Conservation (phyloP, 2,797 vertebrate genomes). For the Coranthus polyacanthus region DNA sequence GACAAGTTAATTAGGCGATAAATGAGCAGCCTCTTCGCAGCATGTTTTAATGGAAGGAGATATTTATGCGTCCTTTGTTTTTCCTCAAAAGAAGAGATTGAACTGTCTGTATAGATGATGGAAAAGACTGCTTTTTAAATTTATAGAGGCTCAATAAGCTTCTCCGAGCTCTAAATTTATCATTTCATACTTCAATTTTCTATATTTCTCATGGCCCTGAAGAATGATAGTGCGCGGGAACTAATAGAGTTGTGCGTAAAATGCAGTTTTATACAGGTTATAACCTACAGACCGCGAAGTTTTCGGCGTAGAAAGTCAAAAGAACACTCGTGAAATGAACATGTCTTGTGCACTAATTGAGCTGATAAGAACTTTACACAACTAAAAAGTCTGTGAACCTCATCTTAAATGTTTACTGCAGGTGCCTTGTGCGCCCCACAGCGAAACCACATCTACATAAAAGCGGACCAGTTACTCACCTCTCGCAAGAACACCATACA, state of each 20-base stretch:
- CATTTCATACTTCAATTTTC: too few species aligned
- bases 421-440: not conserved
- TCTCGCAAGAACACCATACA: slow-evolving; percentile 79
- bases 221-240: not conserved
- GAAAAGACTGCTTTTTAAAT: not conserved
- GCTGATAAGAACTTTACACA: not conserved
- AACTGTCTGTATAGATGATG: not conserved
- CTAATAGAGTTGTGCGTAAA: slow-evolving; percentile 23
- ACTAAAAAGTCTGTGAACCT: not conserved
- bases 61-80: slow-evolving; percentile 7
- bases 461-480: slow-evolving; percentile 73
- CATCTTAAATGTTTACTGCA: not conserved
- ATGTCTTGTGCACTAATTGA: not conserved
- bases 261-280: not conserved
- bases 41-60: not conserved
- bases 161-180: too few species aligned
- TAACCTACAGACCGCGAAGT: not conserved
- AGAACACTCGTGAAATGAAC: not conserved
- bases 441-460: not conserved
- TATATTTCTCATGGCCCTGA: fast-evolving
- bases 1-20: slow-evolving; percentile 8
- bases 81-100: not conserved
- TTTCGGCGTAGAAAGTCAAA: not conserved
- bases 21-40: slow-evolving; percentile 8
- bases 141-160: too few species aligned